Evolutionary conservation across 2,113 vertebrate genomes (phyloP).

Genomic region (Seriola dumerili): DNA sequence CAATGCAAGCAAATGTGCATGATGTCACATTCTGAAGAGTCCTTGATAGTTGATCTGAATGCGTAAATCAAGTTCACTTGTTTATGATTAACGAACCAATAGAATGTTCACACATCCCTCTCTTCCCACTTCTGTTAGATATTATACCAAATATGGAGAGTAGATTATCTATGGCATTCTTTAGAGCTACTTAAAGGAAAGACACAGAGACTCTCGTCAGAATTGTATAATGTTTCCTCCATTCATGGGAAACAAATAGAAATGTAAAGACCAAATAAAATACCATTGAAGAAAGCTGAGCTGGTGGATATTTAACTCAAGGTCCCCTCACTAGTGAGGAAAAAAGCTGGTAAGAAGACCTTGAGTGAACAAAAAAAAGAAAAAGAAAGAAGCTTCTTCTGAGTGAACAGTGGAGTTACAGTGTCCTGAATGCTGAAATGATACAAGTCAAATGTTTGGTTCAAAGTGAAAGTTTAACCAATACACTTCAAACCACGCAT

Average conservation of each 20-base stretch:
- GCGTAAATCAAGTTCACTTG: too few species aligned
- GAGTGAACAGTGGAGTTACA: neutral
- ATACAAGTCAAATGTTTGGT: slow-evolving; percentile 4
- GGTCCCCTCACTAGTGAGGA: neutral
- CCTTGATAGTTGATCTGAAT: too few species aligned
- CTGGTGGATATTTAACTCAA: neutral
- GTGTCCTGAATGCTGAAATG: neutral
- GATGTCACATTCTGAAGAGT: too few species aligned
- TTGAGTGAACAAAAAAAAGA: neutral
- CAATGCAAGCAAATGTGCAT: too few species aligned
- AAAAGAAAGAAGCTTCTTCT: too few species aligned
- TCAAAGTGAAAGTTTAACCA: neutral
- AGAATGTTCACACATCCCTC: too few species aligned
- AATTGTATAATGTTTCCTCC: neutral
- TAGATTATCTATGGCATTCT: too few species aligned
- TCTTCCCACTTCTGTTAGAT: too few species aligned
- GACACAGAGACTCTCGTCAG: too few species aligned
- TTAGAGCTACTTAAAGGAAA: too few species aligned
- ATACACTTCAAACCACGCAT: neutral
- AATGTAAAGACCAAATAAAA: neutral
- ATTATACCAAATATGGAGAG: too few species aligned
- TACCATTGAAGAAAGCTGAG: neutral
- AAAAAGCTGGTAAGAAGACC: neutral
- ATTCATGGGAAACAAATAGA: neutral
- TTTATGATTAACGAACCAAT: too few species aligned